phyloP scores from a whole-genome alignment of 2,888 invertebrate genomes.

The Cataglyphis rosenhaueri region DNA sequence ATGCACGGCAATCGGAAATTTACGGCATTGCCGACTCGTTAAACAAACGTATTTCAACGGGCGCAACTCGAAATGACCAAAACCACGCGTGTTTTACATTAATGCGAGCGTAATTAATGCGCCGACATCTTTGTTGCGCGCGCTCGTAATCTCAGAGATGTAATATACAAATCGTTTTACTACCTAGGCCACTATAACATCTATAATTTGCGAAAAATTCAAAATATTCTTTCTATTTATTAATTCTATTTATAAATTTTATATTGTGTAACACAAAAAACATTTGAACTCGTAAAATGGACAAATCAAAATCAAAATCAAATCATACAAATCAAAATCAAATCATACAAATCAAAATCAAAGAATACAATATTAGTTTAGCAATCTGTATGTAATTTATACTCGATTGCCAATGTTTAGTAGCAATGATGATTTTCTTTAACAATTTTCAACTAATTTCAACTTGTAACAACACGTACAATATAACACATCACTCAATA shows the following conservation, averaged over 20 bases:
- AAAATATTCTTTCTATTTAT: not conserved
- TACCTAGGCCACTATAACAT: not conserved
- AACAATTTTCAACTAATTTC: not conserved
- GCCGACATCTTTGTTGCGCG: slow-evolving; percentile 16
- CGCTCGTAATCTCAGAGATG: not conserved
- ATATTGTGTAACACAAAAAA: not conserved
- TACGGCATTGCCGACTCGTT: slow-evolving; percentile 39
- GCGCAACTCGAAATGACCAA: not conserved
- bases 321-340: not conserved
- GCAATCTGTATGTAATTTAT: not conserved
- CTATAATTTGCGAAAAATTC: not conserved
- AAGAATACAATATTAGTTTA: not conserved
- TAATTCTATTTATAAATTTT: not conserved
- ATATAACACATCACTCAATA: not conserved
- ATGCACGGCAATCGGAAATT: slow-evolving; percentile 30
- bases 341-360: not conserved
- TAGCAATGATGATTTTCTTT: not conserved
- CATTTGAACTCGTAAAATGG: not conserved
- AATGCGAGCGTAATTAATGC: slow-evolving; percentile 46
- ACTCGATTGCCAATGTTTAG: not conserved
- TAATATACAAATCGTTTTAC: slow-evolving; percentile 46
- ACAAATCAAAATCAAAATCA: not conserved
- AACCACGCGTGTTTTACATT: slow-evolving; percentile 46
- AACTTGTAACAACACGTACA: not conserved
- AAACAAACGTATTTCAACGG: slow-evolving; percentile 44